Percentiles rank a stretch among this genome's conserved stretches.
Conservation (phyloP, 2,797 vertebrate species). For the Melanotaenia nigrans region DNA sequence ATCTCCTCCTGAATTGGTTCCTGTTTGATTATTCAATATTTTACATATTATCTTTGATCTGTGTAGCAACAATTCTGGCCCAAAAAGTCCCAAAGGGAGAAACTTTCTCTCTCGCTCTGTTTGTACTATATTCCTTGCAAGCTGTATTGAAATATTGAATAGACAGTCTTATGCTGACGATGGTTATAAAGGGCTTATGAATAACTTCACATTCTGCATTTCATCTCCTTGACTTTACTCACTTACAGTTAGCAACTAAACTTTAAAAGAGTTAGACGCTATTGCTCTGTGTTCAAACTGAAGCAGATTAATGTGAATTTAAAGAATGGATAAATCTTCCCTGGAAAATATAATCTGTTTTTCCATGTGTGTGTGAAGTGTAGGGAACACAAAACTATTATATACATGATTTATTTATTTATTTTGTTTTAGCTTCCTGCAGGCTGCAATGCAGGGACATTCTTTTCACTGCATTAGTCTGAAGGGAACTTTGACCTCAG, state of each 20-base stretch:
- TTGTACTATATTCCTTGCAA: slow-evolving; percentile 59
- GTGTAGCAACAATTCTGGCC: slow-evolving; percentile 50
- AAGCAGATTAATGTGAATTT: slow-evolving; percentile 52
- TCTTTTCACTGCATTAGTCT: neutral
- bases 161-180: slow-evolving; percentile 78
- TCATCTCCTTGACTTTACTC: slow-evolving; percentile 62
- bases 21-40: slow-evolving; percentile 34
- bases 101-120: slow-evolving; percentile 50
- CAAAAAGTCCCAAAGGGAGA: slow-evolving; percentile 58
- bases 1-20: neutral
- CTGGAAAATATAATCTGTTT: slow-evolving; percentile 47
- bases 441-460: neutral
- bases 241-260: slow-evolving; percentile 64
- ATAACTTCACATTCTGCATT: slow-evolving; percentile 62
- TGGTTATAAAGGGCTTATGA: slow-evolving; percentile 74
- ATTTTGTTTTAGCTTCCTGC: slow-evolving; percentile 3
- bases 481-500: neutral
- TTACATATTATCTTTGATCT: slow-evolving; percentile 44
- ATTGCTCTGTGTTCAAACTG: slow-evolving; percentile 46
- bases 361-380: slow-evolving; percentile 41
- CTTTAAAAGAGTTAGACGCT: slow-evolving; percentile 48
- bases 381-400: slow-evolving; percentile 27
- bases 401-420: neutral
- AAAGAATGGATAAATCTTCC: slow-evolving; percentile 29
- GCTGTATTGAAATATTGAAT: slow-evolving; percentile 81